These are phyloP conservation scores for Calonectris borealis DNA, from an alignment of 2,113 vertebrate species.

Conservation along the genomic window DNA sequence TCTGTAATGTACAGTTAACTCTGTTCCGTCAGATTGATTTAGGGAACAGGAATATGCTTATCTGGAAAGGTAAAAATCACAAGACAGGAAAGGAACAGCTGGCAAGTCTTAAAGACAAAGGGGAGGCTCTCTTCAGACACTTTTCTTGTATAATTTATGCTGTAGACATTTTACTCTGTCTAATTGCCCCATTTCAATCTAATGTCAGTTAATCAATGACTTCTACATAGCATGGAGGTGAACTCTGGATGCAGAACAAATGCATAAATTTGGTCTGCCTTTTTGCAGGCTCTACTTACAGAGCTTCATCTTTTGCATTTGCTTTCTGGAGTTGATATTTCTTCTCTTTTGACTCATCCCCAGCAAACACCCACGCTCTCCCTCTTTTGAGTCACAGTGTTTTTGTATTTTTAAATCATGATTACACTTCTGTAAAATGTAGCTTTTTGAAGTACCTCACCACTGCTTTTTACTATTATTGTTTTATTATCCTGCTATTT, in stretches of 20 bases:
- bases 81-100: slow-evolving; percentile 30
- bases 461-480: slow-evolving; percentile 21
- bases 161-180: slow-evolving; percentile 60
- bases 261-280: slow-evolving; percentile 41
- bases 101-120: slow-evolving; percentile 55
- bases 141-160: slow-evolving; percentile 65
- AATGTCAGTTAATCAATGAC: slow-evolving; percentile 58
- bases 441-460: slow-evolving; percentile 35
- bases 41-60: slow-evolving; percentile 20
- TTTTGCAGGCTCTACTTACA: slow-evolving; percentile 41
- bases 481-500: slow-evolving; percentile 36
- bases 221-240: slow-evolving; percentile 48
- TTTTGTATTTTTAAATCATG: slow-evolving; percentile 62
- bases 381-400: slow-evolving; percentile 48
- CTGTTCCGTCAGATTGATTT: not conserved
- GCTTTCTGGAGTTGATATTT: slow-evolving; percentile 28
- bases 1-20: slow-evolving; percentile 14
- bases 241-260: slow-evolving; percentile 54
- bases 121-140: slow-evolving; percentile 28
- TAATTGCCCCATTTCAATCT: slow-evolving; percentile 69
- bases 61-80: slow-evolving; percentile 44
- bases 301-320: slow-evolving; percentile 36
- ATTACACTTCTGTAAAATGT: slow-evolving; percentile 49
- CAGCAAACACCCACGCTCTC: slow-evolving; percentile 33
- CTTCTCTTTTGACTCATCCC: slow-evolving; percentile 59